Evolutionary conservation across 2,113 vertebrate genomes (phyloP), one percentile per base, ranked within the genome.

Genomic region (Myrmecobius fasciatus): DNA sequence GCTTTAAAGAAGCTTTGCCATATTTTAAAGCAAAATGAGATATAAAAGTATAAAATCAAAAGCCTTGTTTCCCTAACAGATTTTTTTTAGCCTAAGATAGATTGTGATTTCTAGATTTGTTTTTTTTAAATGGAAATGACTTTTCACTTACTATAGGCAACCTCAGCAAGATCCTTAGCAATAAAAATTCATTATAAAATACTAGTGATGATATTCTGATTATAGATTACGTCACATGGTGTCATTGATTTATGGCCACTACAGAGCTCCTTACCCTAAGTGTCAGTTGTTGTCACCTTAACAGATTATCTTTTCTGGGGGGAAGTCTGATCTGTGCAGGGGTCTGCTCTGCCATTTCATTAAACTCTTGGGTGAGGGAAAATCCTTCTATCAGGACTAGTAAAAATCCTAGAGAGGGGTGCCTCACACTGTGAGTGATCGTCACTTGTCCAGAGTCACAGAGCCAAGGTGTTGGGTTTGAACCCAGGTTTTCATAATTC

Each of bases 221-320:
- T 91, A 36, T 20, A 75, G 14, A 89, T 56, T 91, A 36, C 43
- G 52, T 96, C 94, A 20, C 43, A 83, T 14, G 28, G 95, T 48
- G 90, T 91, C 7, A 25, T 56, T 92, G 67, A 93, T 52, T 26
- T 43, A 11, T 90, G 75, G 28, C 47, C 92, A 0, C 90, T 92
- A 28, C 1, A 9, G 25, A 31, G 26, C 26, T 56, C 54, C 26
- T 56, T 9, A 26, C 8, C 26, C 54, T 56, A 56, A 56, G 26
- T 56, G 26, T 28, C 31, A 75, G 60, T n/a, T 75, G 53, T 24
- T 53, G 31, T n/a, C 17, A n/a, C 12, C 60, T 36, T 67, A n/a
- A 67, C 31, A 67, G 31, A 60, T 31, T 28, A 28, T 56, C 28
- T 12, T 60, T 56, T 60, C 3, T 3, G 36, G 9, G 28, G 67